Base-by-base conservation (phyloP, 2,797 vertebrate genomes). In the Galago senegalensis region DNA sequence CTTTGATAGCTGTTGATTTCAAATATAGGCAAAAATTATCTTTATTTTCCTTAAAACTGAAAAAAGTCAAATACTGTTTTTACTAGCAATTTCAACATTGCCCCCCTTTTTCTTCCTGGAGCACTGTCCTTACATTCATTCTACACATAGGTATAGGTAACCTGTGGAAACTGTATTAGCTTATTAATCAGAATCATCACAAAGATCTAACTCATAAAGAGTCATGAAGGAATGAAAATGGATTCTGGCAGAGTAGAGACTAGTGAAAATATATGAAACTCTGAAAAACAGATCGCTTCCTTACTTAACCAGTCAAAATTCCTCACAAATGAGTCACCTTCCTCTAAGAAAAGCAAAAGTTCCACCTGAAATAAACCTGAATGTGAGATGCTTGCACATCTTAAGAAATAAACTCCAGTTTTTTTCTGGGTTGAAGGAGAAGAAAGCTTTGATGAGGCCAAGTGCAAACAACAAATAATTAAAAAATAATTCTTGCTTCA, bases 61-160 rank as follows among this genome's bases (percentile, higher is more conserved):
- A 95, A 63, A 49, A 75, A 79, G 53, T 84, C 80, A 72, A 84
- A 91, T 84, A 79, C 27, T 94, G 65, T 92, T 90, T 95, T 96
- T 86, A 95, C 13, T 81, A 49, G 81, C 49, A 94, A 77, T 72
- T 14, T 87, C 83, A 94, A 96, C 80, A 93, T 89, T 37, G 84
- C 85, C 40, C 37, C 87, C 10, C 77, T 77, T 92, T 95, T 95
- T 60, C 60, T 83, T 92, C 56, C 95, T 3, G 7, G n/a, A 77
- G 58, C 97, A 63, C 89, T 98, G 93, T 94, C 97, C 97, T 98
- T 98, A 97, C 95, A 49, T 93, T 97, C 92, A 97, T 97, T 97
- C 95, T 73, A 0, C 95, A 97, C 31, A 75, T 43, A 92, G 82
- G 91, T 91, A 95, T 20, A 93, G 46, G 67, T 80, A 27, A 96